Base-by-base conservation (phyloP, 2,797 vertebrate genomes). In the Trachops cirrhosus region DNA sequence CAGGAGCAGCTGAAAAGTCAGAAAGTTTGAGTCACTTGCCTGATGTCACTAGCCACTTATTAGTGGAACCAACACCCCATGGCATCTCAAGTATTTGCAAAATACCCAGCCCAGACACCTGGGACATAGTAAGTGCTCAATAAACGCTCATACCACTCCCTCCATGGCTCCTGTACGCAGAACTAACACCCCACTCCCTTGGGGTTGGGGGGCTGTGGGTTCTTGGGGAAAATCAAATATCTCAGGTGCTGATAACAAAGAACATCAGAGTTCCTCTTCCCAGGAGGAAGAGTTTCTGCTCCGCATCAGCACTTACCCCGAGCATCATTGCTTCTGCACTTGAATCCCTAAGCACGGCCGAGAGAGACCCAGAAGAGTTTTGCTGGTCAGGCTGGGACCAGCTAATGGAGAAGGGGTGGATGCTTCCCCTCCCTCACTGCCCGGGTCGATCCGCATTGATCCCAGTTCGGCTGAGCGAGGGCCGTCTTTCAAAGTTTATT, bases 401-500 rank as follows among this genome's bases (percentile, higher is more conserved):
- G 97, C 97, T 98, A 98, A 98, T 98, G 98, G 98, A 98, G 97
- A 92, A 94, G 92, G 94, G 92, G 84, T 74, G 16, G 29, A 59
- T 21, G 62, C 54, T 78, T 79, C 46, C 92, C 95, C 86, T 96
- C 96, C 95, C 90, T 97, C 88, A 39, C 88, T 71, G 83, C 97
- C 94, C 86, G 0, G 97, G 97, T 99, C 98, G 97, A 99, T 98
- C 82, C 62, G 52, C 97, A 98, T 99, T 98, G 98, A 99, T 98
- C 97, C 18, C 26, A 6, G 96, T 96, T 98, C 91, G 97, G 98
- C 98, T 98, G 98, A 98, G 98, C 37, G 77, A 98, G 97, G 98
- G 98, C 98, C 97, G 92, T 98, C 98, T 98, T 98, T 99, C 98
- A 98, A 97, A 98, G 98, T 99, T 98, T 99, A 98, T 98, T 98